phyloP scores from a whole-genome alignment of 2,888 invertebrate genomes.

The Galerucella calmariensis region DNA sequence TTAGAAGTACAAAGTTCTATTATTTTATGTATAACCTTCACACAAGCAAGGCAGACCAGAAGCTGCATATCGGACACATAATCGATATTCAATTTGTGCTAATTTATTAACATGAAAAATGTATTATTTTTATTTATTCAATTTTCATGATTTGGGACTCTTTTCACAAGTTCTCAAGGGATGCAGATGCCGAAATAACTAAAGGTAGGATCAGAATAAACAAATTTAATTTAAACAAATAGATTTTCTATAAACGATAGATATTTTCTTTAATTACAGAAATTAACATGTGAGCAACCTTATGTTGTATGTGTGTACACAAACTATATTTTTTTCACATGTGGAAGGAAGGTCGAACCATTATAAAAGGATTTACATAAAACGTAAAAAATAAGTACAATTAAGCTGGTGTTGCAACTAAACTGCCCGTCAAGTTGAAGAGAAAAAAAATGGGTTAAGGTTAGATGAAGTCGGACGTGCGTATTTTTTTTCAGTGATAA shows the following conservation, averaged over 20 bases:
- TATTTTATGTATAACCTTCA: neutral
- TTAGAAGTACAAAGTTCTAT: too few relatives aligned
- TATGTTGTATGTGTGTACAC: constrained; percentile 8
- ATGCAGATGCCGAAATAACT: too few relatives aligned
- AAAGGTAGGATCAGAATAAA: too few relatives aligned
- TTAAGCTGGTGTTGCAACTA: neutral
- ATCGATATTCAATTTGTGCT: neutral
- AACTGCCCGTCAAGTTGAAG: constrained; percentile 1
- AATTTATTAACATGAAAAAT: neutral
- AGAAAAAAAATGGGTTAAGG: neutral
- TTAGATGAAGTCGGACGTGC: neutral
- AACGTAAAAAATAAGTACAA: constrained; percentile 18
- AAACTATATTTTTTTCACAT: constrained; percentile 25
- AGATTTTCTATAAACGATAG: too few relatives aligned
- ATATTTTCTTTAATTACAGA: neutral
- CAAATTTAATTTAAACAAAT: too few relatives aligned
- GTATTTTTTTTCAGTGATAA: neutral
- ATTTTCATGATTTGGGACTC: too few relatives aligned
- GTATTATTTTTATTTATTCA: too few relatives aligned
- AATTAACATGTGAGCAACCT: constrained; percentile 9
- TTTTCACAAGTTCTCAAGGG: too few relatives aligned
- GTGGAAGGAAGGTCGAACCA: constrained; percentile 31
- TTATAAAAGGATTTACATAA: constrained; percentile 33
- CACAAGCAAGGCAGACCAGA: neutral
- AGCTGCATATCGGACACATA: neutral